These are phyloP conservation scores for Mionectes macconnelli DNA, from an alignment of 2,113 vertebrate genomes.

Conservation along the genomic window DNA sequence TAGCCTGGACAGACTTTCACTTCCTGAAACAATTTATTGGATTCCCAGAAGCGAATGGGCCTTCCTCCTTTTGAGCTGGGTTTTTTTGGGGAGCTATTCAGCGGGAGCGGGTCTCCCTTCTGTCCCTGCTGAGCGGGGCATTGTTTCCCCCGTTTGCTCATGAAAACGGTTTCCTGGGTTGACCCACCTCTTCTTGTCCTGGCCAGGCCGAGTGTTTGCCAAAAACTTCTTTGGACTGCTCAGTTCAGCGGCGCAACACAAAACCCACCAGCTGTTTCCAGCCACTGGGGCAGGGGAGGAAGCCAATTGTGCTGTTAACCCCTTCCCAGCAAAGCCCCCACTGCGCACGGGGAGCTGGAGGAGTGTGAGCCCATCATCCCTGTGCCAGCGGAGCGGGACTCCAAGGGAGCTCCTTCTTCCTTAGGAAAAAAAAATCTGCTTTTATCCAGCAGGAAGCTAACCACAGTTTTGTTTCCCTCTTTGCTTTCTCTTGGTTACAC, in stretches of 20 bases:
- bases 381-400: rapidly evolving
- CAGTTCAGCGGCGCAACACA: constrained; percentile 66
- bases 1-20: constrained; percentile 78
- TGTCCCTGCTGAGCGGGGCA: constrained; percentile 73
- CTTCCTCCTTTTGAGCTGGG: constrained; percentile 67
- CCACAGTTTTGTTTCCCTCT: background rate
- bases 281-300: constrained; percentile 34
- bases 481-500: background rate
- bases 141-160: constrained; percentile 82
- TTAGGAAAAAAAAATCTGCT: background rate
- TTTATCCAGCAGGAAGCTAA: background rate
- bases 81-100: constrained; percentile 74
- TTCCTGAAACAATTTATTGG: constrained; percentile 85
- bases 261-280: constrained; percentile 82
- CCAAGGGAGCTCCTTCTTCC: background rate
- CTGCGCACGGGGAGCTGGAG: background rate
- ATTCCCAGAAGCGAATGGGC: constrained; percentile 77
- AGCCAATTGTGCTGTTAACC: constrained; percentile 25
- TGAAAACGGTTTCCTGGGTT: constrained; percentile 83
- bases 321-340: constrained; percentile 22
- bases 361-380: rapidly evolving
- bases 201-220: constrained; percentile 73
- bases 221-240: constrained; percentile 64
- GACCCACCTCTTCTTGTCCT: constrained; percentile 72
- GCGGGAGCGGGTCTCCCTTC: constrained; percentile 71